A percentile compares a stretch with the other conserved stretches of the same genome.
Evolutionary conservation across 2,113 vertebrate species (phyloP).

Genomic region (Muntiacus muntjak): DNA sequence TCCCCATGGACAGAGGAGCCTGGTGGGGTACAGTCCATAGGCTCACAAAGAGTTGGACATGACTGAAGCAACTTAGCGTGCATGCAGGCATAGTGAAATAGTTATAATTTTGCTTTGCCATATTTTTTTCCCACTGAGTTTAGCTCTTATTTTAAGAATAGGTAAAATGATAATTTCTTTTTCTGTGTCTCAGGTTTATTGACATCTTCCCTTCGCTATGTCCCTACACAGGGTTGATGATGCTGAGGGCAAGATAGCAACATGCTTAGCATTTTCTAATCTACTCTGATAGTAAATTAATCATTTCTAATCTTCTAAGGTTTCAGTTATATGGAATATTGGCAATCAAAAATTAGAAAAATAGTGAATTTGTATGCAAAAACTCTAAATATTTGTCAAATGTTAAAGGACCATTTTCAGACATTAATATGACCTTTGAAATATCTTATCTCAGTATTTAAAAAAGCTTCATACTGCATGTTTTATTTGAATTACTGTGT

Average conservation of each 20-base stretch:
- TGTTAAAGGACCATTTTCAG: conserved; percentile 63
- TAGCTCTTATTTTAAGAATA: neutral
- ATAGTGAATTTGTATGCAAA: neutral
- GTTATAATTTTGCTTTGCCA: neutral
- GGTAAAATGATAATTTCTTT: neutral
- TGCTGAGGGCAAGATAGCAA: neutral
- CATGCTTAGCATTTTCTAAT: neutral
- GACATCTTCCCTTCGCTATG: neutral
- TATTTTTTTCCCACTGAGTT: neutral
- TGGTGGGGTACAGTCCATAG: neutral
- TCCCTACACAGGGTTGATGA: neutral
- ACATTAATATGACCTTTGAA: conserved; percentile 75
- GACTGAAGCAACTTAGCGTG: neutral
- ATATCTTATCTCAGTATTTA: conserved; percentile 68
- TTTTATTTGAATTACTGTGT: conserved; percentile 75
- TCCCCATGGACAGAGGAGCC: neutral
- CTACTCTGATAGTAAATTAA: neutral
- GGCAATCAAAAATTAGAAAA: conserved; percentile 7
- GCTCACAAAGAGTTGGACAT: neutral
- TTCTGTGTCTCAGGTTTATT: neutral
- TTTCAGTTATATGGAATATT: neutral
- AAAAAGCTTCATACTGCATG: conserved; percentile 68
- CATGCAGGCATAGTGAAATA: neutral
- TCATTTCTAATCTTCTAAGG: neutral
- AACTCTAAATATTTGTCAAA: conserved; percentile 55